phyloP scores from a whole-genome alignment of 2,888 invertebrate species.

The Ochropleura leucogaster region DNA sequence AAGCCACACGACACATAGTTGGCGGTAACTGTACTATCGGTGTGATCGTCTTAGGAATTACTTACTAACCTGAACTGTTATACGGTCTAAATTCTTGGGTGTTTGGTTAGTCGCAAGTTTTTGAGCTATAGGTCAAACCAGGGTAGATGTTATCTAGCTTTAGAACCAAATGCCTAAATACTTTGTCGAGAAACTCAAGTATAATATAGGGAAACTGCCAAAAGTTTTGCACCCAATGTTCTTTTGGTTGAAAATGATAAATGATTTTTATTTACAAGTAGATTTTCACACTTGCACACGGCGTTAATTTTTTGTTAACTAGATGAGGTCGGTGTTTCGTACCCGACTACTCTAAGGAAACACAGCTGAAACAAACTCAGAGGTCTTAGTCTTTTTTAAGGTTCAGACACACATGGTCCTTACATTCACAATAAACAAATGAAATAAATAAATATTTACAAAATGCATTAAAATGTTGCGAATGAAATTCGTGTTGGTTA shows the following conservation, averaged over 20 bases:
- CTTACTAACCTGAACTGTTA: slow-evolving; percentile 33
- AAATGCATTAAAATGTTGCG: no score
- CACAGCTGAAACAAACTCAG: no score
- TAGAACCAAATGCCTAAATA: neutral
- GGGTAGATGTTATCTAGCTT: neutral
- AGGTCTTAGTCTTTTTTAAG: no score
- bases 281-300: no score
- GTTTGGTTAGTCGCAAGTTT: slow-evolving; percentile 8
- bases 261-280: no score
- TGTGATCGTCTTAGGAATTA: slow-evolving; percentile 11
- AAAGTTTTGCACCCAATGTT: neutral
- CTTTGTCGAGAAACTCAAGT: neutral
- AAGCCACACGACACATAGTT: slow-evolving; percentile 46
- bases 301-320: no score
- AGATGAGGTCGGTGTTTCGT: no score
- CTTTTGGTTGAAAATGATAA: neutral
- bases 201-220: neutral
- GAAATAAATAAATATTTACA: no score
- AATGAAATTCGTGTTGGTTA: no score
- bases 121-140: neutral
- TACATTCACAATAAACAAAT: no score
- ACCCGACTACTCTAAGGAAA: no score
- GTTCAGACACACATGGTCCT: no score
- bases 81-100: slow-evolving; percentile 21
- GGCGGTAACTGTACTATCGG: slow-evolving; percentile 26